Evolutionary conservation across 2,113 vertebrate species (phyloP).

Genomic region (Notarius quadriscutis): DNA sequence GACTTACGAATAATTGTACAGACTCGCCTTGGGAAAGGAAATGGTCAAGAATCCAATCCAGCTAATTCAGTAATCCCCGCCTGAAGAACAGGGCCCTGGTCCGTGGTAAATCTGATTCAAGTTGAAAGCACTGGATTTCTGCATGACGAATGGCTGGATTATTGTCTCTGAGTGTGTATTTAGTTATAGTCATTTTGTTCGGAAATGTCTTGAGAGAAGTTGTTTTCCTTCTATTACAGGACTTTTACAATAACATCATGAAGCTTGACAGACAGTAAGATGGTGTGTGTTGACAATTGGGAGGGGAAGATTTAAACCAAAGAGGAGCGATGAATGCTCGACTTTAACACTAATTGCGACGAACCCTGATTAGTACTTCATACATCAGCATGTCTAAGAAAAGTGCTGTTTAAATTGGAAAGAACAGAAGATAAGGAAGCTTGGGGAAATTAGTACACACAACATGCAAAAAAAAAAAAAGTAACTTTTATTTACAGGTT

Average conservation of each 20-base stretch:
- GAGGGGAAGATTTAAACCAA: background rate
- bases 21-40: background rate
- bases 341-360: background rate
- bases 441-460: background rate
- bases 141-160: background rate
- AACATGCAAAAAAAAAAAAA: background rate
- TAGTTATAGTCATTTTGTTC: background rate
- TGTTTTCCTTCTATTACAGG: background rate
- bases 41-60: background rate
- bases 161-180: background rate
- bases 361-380: background rate
- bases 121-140: background rate
- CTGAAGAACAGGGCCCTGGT: background rate
- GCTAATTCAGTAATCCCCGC: background rate
- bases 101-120: background rate
- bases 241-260: background rate
- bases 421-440: background rate
- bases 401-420: background rate
- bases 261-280: background rate
- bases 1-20: background rate
- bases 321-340: background rate
- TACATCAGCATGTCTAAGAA: too few species aligned
- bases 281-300: background rate
- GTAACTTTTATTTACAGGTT: conserved; percentile 42
- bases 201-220: background rate